Evolutionary conservation across 1,140 invertebrate species (phyloP), one percentile per base, ranked within the genome.

Genomic region (Drosophila parvula): DNA sequence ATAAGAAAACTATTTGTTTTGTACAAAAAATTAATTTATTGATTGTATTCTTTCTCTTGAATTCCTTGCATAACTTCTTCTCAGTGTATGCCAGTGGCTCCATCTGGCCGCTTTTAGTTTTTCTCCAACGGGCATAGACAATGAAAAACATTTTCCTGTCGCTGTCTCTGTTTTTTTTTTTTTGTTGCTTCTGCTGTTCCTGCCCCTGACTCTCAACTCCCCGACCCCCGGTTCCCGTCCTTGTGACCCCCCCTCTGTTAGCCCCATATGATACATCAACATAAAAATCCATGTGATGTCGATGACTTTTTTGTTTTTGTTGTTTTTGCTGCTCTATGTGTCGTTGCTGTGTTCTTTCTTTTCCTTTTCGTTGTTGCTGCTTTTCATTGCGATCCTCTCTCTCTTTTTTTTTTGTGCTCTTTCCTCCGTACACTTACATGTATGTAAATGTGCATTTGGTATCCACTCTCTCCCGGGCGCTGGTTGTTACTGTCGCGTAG

Each of bases 91-190:
- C 14, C n/a, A 1, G 4, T n/a, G 48, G 56, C 68, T 57, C 55
- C 74, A 62, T 62, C 68, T 64, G 74, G 55, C 51, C 30, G 22
- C 30, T 43, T 63, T 55, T 81, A 70, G 84, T 45, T 89, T 88
- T 88, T 88, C 68, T 58, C 77, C 83, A 80, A 78, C 68, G 81
- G 45, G 60, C 80, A 67, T 47, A 73, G 69, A 88, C 83, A 88
- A 88, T 88, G 79, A 78, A 89, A 80, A 88, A 89, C 77, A 88
- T 88, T 88, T 88, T 88, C 83, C 83, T 89, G 83, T 74, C 79
- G 55, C 65, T 41, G 69, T 48, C 63, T 56, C 58, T 38, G 64
- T 68, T 79, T 45, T 45, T 44, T 45, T 38, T 47, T 53, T 57
- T 48, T 58, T 34, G 53, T 45, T 59, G 45, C 18, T 48, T 41